Evolutionary conservation across 2,113 vertebrate genomes (phyloP), one percentile per base, ranked within the genome.

Genomic region (Tragelaphus strepsiceros): DNA sequence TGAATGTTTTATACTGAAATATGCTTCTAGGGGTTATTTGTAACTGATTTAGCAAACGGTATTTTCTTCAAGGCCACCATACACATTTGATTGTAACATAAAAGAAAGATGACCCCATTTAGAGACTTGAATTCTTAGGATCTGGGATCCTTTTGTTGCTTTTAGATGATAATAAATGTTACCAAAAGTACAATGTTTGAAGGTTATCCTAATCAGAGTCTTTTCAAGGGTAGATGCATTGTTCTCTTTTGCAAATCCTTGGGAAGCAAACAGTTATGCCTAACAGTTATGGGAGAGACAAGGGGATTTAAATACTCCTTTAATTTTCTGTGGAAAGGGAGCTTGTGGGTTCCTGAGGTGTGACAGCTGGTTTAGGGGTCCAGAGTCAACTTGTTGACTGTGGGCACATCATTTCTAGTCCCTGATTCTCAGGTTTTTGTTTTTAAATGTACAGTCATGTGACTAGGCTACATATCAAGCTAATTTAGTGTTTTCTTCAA

Each of bases 221-320:
- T 91, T 96, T 92, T 96, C 93, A 53, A 71, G 61, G 84, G 22
- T 84, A 26, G 80, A 49, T 90, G 17, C 43, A 49, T 30, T 97
- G 53, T 90, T 95, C 87, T 97, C 7, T 91, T 64, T 97, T 88
- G 21, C 14, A 82, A 95, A 56, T 61, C 56, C 56, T 53, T 95
- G 83, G 35, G 77, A 89, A 90, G 51, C 49, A 96, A 90, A 82
- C 3, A 78, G 46, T 62, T 87, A 43, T 89, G 17, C 5, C 5
- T 51, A 84, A 71, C 2, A 49, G 82, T 94, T 78, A 46, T 11
- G n/a, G 64, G 53, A 7, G 94, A 80, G 78, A 89, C 4, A n/a
- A 49, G 30, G 24, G 74, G 32, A 32, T 46, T 43, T 62, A 59
- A 95, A 71, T n/a, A 86, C 49, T 62, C 4, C 22, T 83, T 92